phyloP scores from a whole-genome alignment of 2,888 invertebrate genomes.

The Sinhomidia bicolor region DNA sequence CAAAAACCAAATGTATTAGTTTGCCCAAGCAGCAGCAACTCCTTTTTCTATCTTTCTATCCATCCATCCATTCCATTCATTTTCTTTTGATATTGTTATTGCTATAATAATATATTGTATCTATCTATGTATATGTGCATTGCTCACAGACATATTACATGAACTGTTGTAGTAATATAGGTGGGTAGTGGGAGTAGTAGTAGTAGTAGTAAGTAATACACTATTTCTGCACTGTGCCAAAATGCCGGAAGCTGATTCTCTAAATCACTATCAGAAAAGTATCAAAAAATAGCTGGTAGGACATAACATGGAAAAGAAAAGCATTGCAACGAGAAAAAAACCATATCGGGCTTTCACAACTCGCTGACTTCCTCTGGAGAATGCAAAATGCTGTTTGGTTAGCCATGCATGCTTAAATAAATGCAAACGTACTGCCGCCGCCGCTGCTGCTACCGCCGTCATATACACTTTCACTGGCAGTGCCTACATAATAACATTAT shows the following conservation, averaged over 20 bases:
- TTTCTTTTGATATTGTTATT: too few relatives aligned
- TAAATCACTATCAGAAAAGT: constrained; percentile 56
- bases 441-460: too few relatives aligned
- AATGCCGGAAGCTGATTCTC: constrained; percentile 61
- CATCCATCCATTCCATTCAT: too few relatives aligned
- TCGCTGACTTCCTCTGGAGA: constrained; percentile 33
- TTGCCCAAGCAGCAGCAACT: too few relatives aligned
- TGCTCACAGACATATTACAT: neutral
- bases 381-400: constrained; percentile 33
- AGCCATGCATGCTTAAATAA: constrained; percentile 29
- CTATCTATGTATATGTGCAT: neutral
- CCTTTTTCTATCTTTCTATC: too few relatives aligned
- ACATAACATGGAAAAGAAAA: neutral
- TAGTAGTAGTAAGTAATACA: neutral
- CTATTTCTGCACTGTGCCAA: constrained; percentile 14
- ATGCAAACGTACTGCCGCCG: neutral
- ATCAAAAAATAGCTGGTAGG: neutral
- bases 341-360: constrained; percentile 37
- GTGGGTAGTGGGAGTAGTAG: neutral
- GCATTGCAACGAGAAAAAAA: constrained; percentile 31
- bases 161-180: too few relatives aligned
- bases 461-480: neutral
- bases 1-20: too few relatives aligned
- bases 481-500: too few relatives aligned
- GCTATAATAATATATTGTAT: too few relatives aligned